Evolutionary conservation across 2,113 vertebrate species (phyloP).

Genomic region (Laticauda colubrina): DNA sequence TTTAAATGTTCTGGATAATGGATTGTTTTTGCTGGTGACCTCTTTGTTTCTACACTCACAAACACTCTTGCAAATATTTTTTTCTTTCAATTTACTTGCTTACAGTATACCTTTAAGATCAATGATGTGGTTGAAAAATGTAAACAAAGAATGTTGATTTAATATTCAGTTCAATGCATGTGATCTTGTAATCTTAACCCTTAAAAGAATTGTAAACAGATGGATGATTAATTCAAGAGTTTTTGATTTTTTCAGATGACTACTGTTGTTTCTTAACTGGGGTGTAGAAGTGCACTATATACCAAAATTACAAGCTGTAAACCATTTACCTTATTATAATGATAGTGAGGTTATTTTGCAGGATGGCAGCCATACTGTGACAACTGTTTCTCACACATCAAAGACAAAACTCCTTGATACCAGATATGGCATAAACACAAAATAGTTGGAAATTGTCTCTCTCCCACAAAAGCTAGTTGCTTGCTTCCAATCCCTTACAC

Average conservation of each 20-base stretch:
- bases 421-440: neutral
- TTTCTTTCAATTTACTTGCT: neutral
- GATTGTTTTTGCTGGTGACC: neutral
- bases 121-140: neutral
- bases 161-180: neutral
- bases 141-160: neutral
- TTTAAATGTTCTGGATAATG: neutral
- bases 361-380: neutral
- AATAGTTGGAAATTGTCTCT: neutral
- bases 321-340: neutral
- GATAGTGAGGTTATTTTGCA: neutral
- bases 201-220: neutral
- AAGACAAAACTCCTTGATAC: neutral
- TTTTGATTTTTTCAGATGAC: neutral
- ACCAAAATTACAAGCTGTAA: neutral
- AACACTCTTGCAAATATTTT: neutral
- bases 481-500: neutral
- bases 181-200: neutral
- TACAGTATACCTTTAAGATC: neutral
- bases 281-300: neutral
- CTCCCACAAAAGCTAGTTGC: neutral
- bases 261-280: neutral
- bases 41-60: neutral
- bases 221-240: neutral
- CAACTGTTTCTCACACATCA: neutral